Evolutionary conservation across 2,888 invertebrate genomes (phyloP).

Genomic region (Coenonympha arcania): DNA sequence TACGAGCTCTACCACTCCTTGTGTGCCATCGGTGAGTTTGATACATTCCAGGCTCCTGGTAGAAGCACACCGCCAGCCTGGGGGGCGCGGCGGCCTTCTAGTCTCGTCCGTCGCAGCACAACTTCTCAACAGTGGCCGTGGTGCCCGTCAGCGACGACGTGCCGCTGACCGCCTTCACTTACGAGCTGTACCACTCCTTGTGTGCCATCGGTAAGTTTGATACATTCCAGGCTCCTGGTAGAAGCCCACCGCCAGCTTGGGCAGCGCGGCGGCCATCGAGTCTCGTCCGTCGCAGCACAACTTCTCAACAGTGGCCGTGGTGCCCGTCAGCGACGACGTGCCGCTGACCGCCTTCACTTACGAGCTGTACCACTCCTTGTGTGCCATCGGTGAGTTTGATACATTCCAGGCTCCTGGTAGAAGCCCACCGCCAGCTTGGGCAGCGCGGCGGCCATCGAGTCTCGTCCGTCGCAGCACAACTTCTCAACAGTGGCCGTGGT

Average conservation of each 20-base stretch:
- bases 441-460: too few relatives aligned
- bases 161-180: constrained; percentile 96
- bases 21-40: constrained; percentile 12
- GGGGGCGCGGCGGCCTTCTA: constrained; percentile 76
- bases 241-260: constrained; percentile 71
- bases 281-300: constrained; percentile 82
- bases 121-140: constrained; percentile 96
- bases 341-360: constrained; percentile 97
- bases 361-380: constrained; percentile 95
- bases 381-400: constrained; percentile 82
- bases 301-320: constrained; percentile 96
- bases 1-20: constrained; percentile 96
- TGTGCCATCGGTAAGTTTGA: constrained; percentile 80
- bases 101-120: constrained; percentile 80
- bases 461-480: too few relatives aligned
- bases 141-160: constrained; percentile 96
- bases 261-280: constrained; percentile 76
- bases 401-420: background rate
- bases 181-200: constrained; percentile 95
- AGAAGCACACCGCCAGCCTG: constrained; percentile 73
- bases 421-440: too few relatives aligned
- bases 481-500: too few relatives aligned
- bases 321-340: constrained; percentile 95
- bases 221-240: constrained; percentile 78
- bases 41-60: constrained; percentile 76